Percentiles rank a stretch among this genome's conserved stretches.
phyloP scores from a whole-genome alignment of 92 coral and sea anemone species.

The Zoanthus sociatus region DNA sequence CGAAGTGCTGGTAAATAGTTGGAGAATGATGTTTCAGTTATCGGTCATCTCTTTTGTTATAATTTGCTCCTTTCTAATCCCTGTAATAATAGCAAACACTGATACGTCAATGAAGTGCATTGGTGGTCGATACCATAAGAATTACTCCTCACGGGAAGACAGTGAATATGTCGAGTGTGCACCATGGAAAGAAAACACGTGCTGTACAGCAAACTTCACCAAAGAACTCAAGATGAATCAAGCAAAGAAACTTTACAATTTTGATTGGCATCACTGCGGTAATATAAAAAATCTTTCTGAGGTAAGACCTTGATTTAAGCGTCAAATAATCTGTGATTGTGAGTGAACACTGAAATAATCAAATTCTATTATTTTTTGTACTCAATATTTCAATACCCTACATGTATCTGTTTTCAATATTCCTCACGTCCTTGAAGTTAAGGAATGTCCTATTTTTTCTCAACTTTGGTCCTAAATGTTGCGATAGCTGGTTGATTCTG shows the following conservation, averaged over 20 bases:
- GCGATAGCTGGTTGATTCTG: no score
- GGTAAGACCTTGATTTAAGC: constrained; percentile 52
- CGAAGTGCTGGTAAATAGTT: not conserved
- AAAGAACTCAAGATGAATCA: constrained; percentile 60
- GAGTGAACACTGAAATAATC: no score
- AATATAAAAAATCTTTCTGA: constrained; percentile 62
- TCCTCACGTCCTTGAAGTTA: no score
- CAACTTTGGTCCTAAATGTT: no score
- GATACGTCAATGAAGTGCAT: constrained; percentile 67
- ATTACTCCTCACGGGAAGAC: constrained; percentile 75
- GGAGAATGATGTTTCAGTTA: not conserved
- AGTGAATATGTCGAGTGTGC: constrained; percentile 71
- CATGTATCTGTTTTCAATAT: not conserved
- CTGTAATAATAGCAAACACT: not conserved
- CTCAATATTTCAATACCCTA: no score
- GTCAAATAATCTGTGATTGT: not conserved
- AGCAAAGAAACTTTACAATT: constrained; percentile 78
- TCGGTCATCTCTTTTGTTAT: not conserved
- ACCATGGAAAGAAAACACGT: constrained; percentile 82
- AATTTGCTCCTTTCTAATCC: not conserved
- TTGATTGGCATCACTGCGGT: constrained; percentile 88
- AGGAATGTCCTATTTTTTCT: no score
- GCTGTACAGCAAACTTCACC: constrained; percentile 89
- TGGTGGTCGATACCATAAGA: constrained; percentile 72
- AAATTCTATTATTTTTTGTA: no score